phyloP scores from a whole-genome alignment of 2,113 vertebrate genomes.

The Tyto alba region DNA sequence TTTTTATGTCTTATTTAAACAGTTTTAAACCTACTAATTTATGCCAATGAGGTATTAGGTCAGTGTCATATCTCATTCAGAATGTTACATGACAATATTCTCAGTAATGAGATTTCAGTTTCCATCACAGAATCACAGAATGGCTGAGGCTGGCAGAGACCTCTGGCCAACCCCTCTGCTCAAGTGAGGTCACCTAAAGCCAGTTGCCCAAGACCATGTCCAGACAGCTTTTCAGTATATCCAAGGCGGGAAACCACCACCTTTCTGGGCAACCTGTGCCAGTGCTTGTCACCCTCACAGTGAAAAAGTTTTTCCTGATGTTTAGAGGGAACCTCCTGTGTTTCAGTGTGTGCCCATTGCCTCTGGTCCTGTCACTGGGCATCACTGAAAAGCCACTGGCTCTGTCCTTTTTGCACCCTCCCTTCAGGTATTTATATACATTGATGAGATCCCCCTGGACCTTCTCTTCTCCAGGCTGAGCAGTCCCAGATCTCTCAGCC shows the following conservation, averaged over 20 bases:
- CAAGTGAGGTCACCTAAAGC: background rate
- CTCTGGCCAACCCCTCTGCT: background rate
- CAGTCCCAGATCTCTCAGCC: background rate
- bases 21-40: slow-evolving; percentile 8
- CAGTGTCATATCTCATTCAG: background rate
- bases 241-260: background rate
- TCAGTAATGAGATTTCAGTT: background rate
- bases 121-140: background rate
- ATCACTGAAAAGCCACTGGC: background rate
- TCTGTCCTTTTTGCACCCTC: background rate
- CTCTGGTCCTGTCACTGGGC: background rate
- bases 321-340: background rate
- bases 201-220: accelerated
- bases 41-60: background rate
- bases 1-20: background rate
- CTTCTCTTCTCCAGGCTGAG: background rate
- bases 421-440: background rate
- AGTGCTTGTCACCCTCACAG: background rate
- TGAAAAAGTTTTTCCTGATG: background rate
- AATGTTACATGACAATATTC: background rate
- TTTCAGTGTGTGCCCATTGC: background rate
- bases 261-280: background rate
- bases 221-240: background rate
- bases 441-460: background rate
- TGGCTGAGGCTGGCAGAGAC: background rate